Conservation (phyloP, 35 echinoderm and acorn worm species). For the Strongylocentrotus purpuratus region DNA sequence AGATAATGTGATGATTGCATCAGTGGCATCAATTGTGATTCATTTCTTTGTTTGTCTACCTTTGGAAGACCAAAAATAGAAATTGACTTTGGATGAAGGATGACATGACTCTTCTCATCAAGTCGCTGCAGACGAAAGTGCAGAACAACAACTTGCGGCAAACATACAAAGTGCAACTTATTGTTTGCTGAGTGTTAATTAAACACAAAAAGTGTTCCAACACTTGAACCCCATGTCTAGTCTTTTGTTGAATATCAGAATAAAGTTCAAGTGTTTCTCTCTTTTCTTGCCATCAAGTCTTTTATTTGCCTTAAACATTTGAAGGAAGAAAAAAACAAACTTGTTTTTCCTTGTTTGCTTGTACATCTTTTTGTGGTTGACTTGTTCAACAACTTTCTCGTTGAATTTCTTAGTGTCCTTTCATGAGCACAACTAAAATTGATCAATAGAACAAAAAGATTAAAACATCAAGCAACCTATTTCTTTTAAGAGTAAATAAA, state of each 20-base stretch:
- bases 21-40: not conserved
- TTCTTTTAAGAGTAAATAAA: no score
- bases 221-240: slow-evolving; percentile 36
- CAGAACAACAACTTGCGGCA: not conserved
- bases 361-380: not conserved
- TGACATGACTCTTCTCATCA: not conserved
- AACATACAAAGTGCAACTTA: not conserved
- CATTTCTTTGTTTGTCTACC: not conserved
- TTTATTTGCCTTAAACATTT: not conserved
- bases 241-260: slow-evolving; percentile 15
- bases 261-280: slow-evolving; percentile 30
- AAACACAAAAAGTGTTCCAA: not conserved
- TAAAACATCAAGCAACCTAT: no score
- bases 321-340: not conserved
- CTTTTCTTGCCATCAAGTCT: not conserved
- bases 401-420: not conserved
- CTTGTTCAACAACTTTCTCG: not conserved
- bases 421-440: no score
- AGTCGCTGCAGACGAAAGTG: not conserved
- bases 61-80: not conserved
- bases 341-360: not conserved
- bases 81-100: not conserved
- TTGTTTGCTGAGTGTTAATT: slow-evolving; percentile 35
- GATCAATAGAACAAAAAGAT: no score
- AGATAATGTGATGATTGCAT: not conserved